Evolutionary conservation across 2,797 vertebrate species (phyloP).

Genomic region (Hippopotamyrus pictus): DNA sequence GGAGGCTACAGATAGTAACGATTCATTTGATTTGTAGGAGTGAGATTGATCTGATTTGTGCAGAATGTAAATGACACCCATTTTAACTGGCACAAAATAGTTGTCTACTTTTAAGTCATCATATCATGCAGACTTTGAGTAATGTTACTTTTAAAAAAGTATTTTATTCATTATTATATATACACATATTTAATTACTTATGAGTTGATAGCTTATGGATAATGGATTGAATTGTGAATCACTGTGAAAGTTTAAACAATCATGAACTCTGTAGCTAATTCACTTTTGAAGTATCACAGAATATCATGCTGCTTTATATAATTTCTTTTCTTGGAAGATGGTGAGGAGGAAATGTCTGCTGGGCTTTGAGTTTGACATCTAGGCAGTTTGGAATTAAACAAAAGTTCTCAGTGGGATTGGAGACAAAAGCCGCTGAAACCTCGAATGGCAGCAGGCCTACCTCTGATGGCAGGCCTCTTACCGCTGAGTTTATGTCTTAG

Average conservation of each 20-base stretch:
- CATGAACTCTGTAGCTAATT: background rate
- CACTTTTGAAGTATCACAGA: conserved; percentile 4
- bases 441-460: conserved; percentile 4
- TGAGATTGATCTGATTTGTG: background rate
- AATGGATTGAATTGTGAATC: background rate
- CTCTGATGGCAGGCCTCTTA: conserved; percentile 27
- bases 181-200: background rate
- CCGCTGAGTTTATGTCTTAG: conserved; percentile 35
- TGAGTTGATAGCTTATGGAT: background rate
- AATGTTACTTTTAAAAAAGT: background rate
- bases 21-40: background rate
- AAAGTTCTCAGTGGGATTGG: conserved; percentile 17
- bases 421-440: conserved; percentile 20
- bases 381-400: conserved; percentile 36
- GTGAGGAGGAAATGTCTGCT: conserved; percentile 16
- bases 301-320: conserved; percentile 1
- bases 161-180: background rate
- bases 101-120: background rate
- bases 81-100: background rate
- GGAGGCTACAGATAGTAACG: background rate
- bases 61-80: background rate
- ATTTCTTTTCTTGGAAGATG: conserved; percentile 8
- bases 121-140: background rate
- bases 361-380: conserved; percentile 15
- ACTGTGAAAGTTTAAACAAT: background rate